Evolutionary conservation across 2,888 invertebrate genomes (phyloP).

Genomic region (Metacarcinus magister): DNA sequence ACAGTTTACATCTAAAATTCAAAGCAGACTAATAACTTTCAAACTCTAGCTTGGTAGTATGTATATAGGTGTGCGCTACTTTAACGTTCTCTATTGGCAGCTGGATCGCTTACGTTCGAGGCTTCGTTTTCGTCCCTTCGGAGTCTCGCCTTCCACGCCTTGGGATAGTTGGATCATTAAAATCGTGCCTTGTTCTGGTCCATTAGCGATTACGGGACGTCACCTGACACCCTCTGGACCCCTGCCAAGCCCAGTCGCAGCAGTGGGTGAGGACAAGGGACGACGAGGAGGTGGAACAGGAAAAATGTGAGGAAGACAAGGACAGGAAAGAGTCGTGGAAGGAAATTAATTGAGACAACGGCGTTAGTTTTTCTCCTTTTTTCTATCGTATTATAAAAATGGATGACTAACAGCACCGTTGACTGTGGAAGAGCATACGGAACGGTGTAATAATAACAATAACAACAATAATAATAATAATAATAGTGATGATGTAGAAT

Average conservation of each 20-base stretch:
- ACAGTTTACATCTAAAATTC: too few relatives aligned
- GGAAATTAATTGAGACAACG: not conserved
- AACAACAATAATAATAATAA: too few relatives aligned
- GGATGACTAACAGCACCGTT: too few relatives aligned
- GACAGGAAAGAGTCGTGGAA: not conserved
- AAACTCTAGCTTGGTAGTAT: too few relatives aligned
- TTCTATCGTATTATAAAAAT: too few relatives aligned
- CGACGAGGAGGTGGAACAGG: not conserved
- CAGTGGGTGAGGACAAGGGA: not conserved
- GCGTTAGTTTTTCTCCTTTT: not conserved
- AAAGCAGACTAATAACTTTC: too few relatives aligned
- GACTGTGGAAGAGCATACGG: too few relatives aligned
- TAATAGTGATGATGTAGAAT: not conserved
- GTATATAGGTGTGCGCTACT: not conserved
- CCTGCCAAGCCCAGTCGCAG: not conserved
- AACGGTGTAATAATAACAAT: too few relatives aligned
- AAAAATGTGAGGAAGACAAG: not conserved
- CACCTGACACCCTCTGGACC: conserved; percentile 13
- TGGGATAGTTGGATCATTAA: not conserved
- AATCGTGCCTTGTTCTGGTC: conserved; percentile 49
- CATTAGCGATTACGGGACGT: conserved; percentile 35
- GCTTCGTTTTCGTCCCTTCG: too few relatives aligned
- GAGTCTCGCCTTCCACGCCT: not conserved
- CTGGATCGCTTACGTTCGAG: not conserved
- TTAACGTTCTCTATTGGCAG: not conserved